Percentiles rank a stretch among this genome's conserved stretches.
These are phyloP conservation scores for Mesorhabditis belari DNA, from an alignment of 2,888 invertebrate species.

Conservation along the genomic window DNA sequence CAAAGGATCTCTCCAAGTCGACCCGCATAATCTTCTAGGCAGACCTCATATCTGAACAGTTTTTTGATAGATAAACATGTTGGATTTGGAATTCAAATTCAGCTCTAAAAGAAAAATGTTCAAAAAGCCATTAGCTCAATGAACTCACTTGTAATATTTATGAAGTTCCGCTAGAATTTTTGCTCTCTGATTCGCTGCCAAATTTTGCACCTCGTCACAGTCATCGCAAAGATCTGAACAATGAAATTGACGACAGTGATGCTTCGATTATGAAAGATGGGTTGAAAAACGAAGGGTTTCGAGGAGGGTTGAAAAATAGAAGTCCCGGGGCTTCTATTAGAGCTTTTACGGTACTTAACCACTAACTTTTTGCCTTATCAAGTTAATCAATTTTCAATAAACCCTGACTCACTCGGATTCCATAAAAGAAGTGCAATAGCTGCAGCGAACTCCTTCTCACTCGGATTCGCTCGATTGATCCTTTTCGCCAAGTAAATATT, in stretches of 20 bases:
- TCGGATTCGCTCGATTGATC: constrained; percentile 1
- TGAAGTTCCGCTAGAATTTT: neutral
- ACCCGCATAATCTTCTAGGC: neutral
- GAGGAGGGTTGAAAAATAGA: no score
- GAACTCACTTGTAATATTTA: neutral
- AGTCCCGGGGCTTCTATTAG: no score
- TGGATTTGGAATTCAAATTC: neutral
- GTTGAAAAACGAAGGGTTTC: no score
- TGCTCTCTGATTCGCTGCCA: neutral
- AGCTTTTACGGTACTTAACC: no score
- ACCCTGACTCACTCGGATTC: constrained; percentile 12
- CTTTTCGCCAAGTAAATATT: neutral
- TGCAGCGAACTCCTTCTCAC: constrained; percentile 16
- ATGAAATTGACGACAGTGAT: no score
- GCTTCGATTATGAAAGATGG: no score
- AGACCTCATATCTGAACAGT: neutral
- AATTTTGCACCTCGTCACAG: neutral
- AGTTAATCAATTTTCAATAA: no score
- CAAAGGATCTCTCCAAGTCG: neutral
- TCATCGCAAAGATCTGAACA: neutral
- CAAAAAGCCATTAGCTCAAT: neutral
- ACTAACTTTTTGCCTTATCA: no score
- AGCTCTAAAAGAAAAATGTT: neutral
- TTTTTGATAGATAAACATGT: no score
- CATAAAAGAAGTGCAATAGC: constrained; percentile 12